Base-by-base conservation (phyloP, 2,888 invertebrate species). In the Griposia aprilina region DNA sequence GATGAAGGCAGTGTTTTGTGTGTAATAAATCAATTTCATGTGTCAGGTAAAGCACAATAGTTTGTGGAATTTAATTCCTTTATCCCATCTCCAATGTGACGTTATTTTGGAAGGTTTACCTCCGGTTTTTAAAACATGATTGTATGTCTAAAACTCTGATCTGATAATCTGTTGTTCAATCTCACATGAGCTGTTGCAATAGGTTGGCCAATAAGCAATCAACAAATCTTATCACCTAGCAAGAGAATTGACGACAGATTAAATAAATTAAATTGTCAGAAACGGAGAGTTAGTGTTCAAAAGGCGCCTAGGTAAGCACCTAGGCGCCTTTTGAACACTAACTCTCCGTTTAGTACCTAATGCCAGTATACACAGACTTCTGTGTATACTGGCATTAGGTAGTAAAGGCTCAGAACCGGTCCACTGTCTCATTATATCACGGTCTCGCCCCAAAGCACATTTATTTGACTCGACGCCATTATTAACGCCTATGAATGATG, bases 261-360 rank as follows among this genome's bases (percentile, higher is more conserved):
- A 48, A 66, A 60, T 75, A 23, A 20, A 82, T 75, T 74, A 65
- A 20, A 50, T 74, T 81, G 75, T 79, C 82, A 82, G 26, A 36
- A 74, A 45, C 23, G 2, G 36, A 26, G n/a, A 45, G 50, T 45
- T 76, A 55, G 68, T 41, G 45, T 55, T n/a, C 26, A 62, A 80
- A 67, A 77, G 52, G 52, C 23, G 41, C 45, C 20, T 57, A 36
- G 23, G 50, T 65, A 36, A 65, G 59, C n/a, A n/a, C n/a, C n/a
- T n/a, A n/a, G n/a, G n/a, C n/a, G n/a, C n/a, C n/a, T n/a, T n/a
- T n/a, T n/a, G n/a, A n/a, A n/a, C n/a, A n/a, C n/a, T n/a, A n/a
- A n/a, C n/a, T n/a, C n/a, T n/a, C n/a, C n/a, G n/a, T n/a, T n/a
- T n/a, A n/a, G n/a, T n/a, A n/a, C n/a, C n/a, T n/a, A n/a, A n/a